Base-by-base conservation (phyloP, 2,888 invertebrate species). In the Cancer borealis region DNA sequence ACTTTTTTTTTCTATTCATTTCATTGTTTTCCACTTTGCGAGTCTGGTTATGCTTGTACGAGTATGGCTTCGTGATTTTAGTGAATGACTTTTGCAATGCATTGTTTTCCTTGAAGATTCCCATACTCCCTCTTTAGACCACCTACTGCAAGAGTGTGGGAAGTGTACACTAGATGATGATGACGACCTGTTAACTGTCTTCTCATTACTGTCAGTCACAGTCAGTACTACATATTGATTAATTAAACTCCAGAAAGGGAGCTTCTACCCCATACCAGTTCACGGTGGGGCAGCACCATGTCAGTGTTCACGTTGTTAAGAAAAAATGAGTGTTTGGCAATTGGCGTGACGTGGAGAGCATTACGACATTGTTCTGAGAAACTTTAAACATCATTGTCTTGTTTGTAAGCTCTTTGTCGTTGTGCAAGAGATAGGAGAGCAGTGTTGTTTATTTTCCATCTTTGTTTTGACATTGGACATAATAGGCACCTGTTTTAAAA, bases 391-490 rank as follows among this genome's bases (percentile, higher is more conserved):
- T 21, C 6, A 73, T 73, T 21, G n/a, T 73, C 66, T 73, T 73
- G n/a, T 73, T 73, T 73, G 66, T 73, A n/a, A n/a, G n/a, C n/a
- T 73, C 66, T n/a, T 73, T n/a, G 66, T n/a, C n/a, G 66, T 73
- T 21, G 66, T n/a, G 66, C 8, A n/a, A 73, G 66, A 73, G 54
- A 10, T 54, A 10, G 39, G 2, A n/a, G n/a, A 73, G 66, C 66
- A 5, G 66, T n/a, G n/a, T 73, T 21, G 66, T n/a, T 73, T 21
- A 4, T 21, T n/a, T 73, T 73, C 21, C 66, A 5, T n/a, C n/a
- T 54, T 54, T 54, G 12, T 54, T 14, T 14, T 54, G 14, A 17
- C 14, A 0, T 3, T 10, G 14, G 12, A 3, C n/a, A n/a, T n/a
- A n/a, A n/a, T n/a, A n/a, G n/a, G n/a, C n/a, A n/a, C n/a, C n/a